A percentile compares a stretch with the other conserved stretches of the same genome.
phyloP scores from a whole-genome alignment of 2,888 invertebrate species.

The Diachrysia chrysitis region DNA sequence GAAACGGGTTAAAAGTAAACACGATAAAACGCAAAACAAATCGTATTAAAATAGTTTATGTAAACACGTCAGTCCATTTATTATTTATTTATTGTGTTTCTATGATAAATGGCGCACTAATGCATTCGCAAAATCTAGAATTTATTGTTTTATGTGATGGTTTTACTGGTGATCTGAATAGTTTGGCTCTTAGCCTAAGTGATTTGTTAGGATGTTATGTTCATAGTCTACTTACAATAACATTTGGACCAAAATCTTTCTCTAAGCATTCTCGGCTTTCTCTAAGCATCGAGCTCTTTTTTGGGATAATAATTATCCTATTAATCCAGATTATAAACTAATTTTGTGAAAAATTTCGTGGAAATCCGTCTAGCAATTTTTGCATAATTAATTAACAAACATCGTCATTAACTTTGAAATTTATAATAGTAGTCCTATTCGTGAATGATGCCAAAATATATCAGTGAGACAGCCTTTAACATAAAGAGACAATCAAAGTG shows the following conservation, averaged over 20 bases:
- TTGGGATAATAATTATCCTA: too few relatives aligned
- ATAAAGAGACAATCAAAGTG: neutral
- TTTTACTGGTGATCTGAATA: neutral
- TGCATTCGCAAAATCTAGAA: slow-evolving; percentile 3
- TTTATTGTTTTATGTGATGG: neutral
- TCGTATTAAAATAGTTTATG: neutral
- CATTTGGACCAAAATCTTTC: neutral
- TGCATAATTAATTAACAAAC: too few relatives aligned
- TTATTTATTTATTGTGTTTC: neutral
- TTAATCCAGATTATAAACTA: too few relatives aligned
- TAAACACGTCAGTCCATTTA: neutral
- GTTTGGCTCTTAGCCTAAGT: neutral
- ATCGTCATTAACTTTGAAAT: too few relatives aligned
- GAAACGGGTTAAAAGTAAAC: neutral
- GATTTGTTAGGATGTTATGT: neutral
- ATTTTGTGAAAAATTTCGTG: too few relatives aligned
- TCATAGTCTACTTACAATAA: neutral
- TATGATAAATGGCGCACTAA: neutral
- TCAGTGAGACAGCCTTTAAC: neutral
- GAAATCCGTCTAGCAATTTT: too few relatives aligned
- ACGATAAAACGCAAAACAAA: neutral
- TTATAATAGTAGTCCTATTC: too few relatives aligned
- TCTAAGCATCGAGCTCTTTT: too few relatives aligned
- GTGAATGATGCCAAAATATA: too few relatives aligned
- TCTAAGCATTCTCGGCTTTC: too few relatives aligned